Percentiles rank a stretch among this genome's conserved stretches.
Conservation (phyloP, 2,797 vertebrate species). For the Hyperoplus immaculatus region DNA sequence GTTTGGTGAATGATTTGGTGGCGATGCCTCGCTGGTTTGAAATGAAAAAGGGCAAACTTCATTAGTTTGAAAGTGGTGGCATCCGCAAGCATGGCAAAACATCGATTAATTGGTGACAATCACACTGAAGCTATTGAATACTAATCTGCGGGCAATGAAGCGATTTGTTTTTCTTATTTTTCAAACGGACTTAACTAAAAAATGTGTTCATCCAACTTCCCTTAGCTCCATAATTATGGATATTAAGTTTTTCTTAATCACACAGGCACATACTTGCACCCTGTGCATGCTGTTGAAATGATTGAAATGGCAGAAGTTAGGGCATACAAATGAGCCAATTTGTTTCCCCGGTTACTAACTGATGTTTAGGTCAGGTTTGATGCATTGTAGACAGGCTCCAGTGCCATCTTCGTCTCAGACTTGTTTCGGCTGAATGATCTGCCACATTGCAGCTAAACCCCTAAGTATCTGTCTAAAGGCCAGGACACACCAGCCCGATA, state of each 20-base stretch:
- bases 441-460: conserved; percentile 49
- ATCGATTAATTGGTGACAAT: conserved; percentile 68
- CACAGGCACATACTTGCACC: conserved; percentile 1
- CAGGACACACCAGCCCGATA: too few relatives aligned
- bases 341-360: conserved; percentile 15
- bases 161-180: conserved; percentile 38
- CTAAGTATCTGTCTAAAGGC: conserved; percentile 42
- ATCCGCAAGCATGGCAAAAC: conserved; percentile 64
- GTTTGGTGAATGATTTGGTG: conserved; percentile 61
- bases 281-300: conserved; percentile 8
- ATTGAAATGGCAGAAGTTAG: conserved; percentile 43
- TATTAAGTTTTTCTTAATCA: conserved; percentile 25
- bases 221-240: conserved; percentile 5
- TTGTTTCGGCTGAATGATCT: conserved; percentile 57
- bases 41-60: conserved; percentile 68
- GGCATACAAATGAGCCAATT: conserved; percentile 24
- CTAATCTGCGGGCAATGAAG: conserved; percentile 51
- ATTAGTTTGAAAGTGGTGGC: conserved; percentile 62
- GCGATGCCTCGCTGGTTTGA: conserved; percentile 57
- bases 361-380: conserved; percentile 55
- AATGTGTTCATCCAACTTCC: conserved; percentile 18
- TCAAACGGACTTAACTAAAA: conserved; percentile 30
- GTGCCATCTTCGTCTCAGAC: conserved; percentile 37
- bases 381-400: conserved; percentile 48
- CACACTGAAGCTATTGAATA: conserved; percentile 61